Evolutionary conservation across 2,113 vertebrate species (phyloP).

Genomic region (Daphoenositta chrysoptera): DNA sequence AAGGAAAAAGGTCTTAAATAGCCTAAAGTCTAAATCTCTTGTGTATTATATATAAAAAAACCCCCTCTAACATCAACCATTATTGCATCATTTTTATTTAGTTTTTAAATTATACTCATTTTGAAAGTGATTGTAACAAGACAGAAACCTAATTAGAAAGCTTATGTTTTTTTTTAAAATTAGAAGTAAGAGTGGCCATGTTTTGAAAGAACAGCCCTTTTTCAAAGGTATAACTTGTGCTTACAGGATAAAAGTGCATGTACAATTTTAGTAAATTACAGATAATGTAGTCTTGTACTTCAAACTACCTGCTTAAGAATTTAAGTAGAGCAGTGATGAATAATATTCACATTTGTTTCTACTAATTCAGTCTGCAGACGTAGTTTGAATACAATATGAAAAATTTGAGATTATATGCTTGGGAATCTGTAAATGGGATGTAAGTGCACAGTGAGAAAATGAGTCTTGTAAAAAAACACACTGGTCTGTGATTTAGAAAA

Average conservation of each 20-base stretch:
- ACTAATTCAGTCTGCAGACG: neutral
- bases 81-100: neutral
- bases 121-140: neutral
- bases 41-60: neutral
- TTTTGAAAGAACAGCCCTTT: neutral
- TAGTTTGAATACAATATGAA: neutral
- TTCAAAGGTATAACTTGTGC: neutral
- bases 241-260: neutral
- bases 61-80: rapidly evolving
- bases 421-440: neutral
- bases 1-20: neutral
- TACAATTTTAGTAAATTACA: neutral
- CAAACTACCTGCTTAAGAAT: neutral
- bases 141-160: neutral
- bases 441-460: neutral
- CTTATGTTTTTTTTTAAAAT: neutral
- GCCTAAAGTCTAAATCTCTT: neutral
- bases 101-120: neutral
- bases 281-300: neutral
- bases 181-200: neutral
- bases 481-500: neutral
- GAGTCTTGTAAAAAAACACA: neutral
- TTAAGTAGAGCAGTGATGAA: neutral
- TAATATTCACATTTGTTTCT: neutral
- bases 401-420: neutral